Evolutionary conservation across 2,888 invertebrate genomes (phyloP), one percentile per base, ranked within the genome.

Genomic region (Criorhina ranunculi): DNA sequence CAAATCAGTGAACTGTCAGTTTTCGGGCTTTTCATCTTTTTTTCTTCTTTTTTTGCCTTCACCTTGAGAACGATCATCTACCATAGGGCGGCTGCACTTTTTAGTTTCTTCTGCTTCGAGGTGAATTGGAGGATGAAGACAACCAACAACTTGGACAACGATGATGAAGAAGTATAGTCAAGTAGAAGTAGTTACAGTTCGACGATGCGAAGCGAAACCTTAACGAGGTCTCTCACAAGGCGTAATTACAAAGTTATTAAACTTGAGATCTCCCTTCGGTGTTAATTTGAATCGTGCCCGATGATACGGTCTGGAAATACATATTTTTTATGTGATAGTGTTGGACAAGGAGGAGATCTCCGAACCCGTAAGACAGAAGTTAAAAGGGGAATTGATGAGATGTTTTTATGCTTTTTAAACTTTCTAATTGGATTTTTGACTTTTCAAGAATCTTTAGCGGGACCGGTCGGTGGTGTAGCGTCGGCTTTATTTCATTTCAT

Each of bases 221-320:
- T 70, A 85, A 85, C 79, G 69, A 85, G 83, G 69, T 85, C 79
- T 78, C 53, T 62, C 79, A 79, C 62, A 64, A n/a, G 75, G 69
- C 79, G 79, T 80, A 79, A 80, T 85, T 85, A 85, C 69, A 64
- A 79, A 85, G 75, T 79, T 85, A 79, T 85, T 85, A 79, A 70
- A 80, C 51, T 19, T 64, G 83, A 69, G 62, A 75, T 79, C 69
- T 85, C 72, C 83, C 79, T 85, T 85, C 75, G 83, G 83, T 85
- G 79, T 80, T 85, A 85, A 85, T 85, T 85, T 80, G 79, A 85
- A 85, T 85, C 79, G 79, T 85, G 83, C 73, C 31, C 51, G 75
- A 55, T 75, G 69, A 85, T 85, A 85, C 44, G 44, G 59, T 59
- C 62, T 42, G 31, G 11, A 49, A 44, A 44, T 33, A 9, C 4